These are phyloP conservation scores for Oceanodroma leucorhoa DNA, from an alignment of 2,797 vertebrate genomes.

Conservation along the genomic window DNA sequence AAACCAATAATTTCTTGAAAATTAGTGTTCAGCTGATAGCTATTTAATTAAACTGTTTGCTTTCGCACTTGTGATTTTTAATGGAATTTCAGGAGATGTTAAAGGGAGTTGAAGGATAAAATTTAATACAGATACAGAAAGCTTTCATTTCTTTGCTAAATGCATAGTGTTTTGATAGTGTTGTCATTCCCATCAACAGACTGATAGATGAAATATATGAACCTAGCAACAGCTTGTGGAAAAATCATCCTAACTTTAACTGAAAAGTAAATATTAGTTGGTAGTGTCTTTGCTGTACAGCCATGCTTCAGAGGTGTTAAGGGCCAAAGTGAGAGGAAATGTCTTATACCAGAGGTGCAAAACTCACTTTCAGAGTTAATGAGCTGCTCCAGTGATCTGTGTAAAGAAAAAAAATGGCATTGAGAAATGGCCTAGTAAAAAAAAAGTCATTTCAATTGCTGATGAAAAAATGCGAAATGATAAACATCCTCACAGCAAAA, in stretches of 20 bases:
- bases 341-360: background rate
- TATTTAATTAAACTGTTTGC: slow-evolving; percentile 41
- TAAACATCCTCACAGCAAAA: background rate
- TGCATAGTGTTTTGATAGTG: background rate
- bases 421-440: background rate
- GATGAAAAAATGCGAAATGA: background rate
- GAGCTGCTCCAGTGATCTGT: background rate
- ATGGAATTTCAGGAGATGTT: background rate
- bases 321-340: background rate
- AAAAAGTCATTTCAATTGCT: background rate
- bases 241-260: background rate
- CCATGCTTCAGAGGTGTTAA: background rate
- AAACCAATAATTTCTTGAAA: background rate
- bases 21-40: background rate
- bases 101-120: background rate
- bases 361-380: background rate
- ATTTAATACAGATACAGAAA: background rate
- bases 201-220: background rate
- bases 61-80: background rate
- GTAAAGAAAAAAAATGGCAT: background rate
- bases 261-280: background rate
- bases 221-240: background rate
- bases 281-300: background rate
- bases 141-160: background rate
- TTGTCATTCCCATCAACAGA: background rate